phyloP scores from a whole-genome alignment of 2,888 invertebrate genomes.

The Drosophila macrothrix region DNA sequence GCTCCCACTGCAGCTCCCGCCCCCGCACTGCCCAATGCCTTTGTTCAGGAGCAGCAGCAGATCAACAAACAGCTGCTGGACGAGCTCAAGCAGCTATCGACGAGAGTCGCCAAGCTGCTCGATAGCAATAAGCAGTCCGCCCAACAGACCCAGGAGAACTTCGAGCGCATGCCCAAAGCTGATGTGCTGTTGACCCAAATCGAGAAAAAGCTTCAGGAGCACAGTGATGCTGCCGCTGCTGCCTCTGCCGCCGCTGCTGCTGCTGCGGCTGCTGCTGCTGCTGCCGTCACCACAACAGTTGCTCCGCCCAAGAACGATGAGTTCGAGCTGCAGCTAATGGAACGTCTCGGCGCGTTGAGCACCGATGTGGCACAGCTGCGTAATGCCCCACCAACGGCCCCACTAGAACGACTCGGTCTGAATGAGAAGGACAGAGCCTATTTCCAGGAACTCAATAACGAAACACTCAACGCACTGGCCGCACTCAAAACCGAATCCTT shows the following conservation, averaged over 20 bases:
- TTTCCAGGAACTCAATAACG: constrained; percentile 87
- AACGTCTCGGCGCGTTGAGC: constrained; percentile 85
- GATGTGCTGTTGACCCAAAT: constrained; percentile 80
- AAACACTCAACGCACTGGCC: constrained; percentile 87
- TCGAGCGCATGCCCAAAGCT: constrained; percentile 76
- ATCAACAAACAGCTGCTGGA: constrained; percentile 76
- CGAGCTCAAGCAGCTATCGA: constrained; percentile 75
- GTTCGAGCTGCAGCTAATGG: constrained; percentile 85
- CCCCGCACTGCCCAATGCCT: constrained; percentile 61
- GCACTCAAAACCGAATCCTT: constrained; percentile 86
- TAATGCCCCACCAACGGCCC: constrained; percentile 68
- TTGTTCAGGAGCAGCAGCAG: constrained; percentile 73
- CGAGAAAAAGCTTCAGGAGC: constrained; percentile 82
- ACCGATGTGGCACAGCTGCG: constrained; percentile 83
- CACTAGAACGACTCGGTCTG: constrained; percentile 71
- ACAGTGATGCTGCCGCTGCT: constrained; percentile 65
- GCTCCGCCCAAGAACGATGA: constrained; percentile 83
- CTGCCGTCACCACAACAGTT: constrained; percentile 65
- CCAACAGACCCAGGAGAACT: constrained; percentile 76
- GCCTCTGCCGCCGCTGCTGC: constrained; percentile 63
- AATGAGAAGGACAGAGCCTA: constrained; percentile 85
- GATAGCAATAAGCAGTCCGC: constrained; percentile 75
- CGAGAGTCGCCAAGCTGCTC: constrained; percentile 72
- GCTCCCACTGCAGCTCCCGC: constrained; percentile 28
- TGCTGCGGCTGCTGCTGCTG: constrained; percentile 62